Base-by-base conservation (phyloP, 2,888 invertebrate genomes). In the Nycteola revayana region DNA sequence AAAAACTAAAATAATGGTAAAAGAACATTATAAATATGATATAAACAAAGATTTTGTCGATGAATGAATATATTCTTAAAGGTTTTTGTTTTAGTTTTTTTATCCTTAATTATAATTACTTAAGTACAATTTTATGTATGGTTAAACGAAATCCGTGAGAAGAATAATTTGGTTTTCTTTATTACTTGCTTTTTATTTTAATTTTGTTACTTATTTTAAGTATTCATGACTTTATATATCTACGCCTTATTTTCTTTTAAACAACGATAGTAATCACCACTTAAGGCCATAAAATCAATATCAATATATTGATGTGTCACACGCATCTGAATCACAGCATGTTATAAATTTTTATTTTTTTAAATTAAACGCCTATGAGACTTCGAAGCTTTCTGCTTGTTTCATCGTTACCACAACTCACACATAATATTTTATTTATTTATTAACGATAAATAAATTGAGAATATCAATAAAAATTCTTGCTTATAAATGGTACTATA, bases 251-350 rank as follows among this genome's bases (percentile, higher is more conserved):
- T 58, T 42, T 60, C 64, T 68, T 70, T 60, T 71, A 76, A 75
- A 74, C 63, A 63, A 63, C 59, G 57, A 45, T 54, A 63, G 57
- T 70, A 62, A 75, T 70, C 70, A 63, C 68, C 58, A 62, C 66
- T 66, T 63, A 48, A 32, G 57, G 60, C 55, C 60, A 59, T 71
- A 75, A 71, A 70, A 65, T 50, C 58, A 56, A 71, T 75, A 68
- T 74, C 58, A 62, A 59, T 66, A 65, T 75, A 67, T 61, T 62
- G 60, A 74, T 65, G 69, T 70, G 67, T 71, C 64, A 60, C 49
- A 49, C 45, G 42, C 54, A 57, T 61, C 49, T 49, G 42, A 44
- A 42, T 53, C 71, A 25, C 75, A 67, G 73, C 71, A 42, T 72
- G 73, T 51, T 55, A 57, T 54, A 58, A 62, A 57, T 58, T 55